These are phyloP conservation scores for Rhabdornis inornatus DNA, from an alignment of 2,113 vertebrate genomes.

Conservation along the genomic window DNA sequence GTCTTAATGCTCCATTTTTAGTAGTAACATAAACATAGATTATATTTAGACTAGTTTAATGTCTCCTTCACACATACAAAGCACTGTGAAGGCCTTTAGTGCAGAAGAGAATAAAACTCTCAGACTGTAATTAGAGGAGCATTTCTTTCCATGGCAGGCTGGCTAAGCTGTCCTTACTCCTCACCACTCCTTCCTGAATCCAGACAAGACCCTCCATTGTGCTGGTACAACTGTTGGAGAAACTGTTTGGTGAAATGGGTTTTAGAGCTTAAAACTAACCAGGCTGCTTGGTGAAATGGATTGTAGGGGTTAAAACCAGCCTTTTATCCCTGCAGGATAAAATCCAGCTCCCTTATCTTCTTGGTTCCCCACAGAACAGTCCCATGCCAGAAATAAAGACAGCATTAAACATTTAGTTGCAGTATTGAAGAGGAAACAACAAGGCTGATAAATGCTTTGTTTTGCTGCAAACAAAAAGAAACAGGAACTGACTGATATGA, in stretches of 20 bases:
- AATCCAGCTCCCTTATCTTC: not conserved
- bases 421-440: not conserved
- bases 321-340: not conserved
- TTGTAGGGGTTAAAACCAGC: not conserved
- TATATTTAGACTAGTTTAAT: not conserved
- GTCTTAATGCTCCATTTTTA: not conserved
- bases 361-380: not conserved
- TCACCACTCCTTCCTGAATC: not conserved
- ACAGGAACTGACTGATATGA: not conserved
- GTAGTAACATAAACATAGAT: not conserved
- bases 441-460: not conserved
- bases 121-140: not conserved
- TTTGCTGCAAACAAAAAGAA: not conserved
- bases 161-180: not conserved
- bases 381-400: not conserved
- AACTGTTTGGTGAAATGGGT: not conserved
- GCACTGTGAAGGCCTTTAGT: not conserved
- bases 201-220: not conserved
- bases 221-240: not conserved
- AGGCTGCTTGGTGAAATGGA: not conserved
- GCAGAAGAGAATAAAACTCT: not conserved
- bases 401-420: not conserved
- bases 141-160: not conserved
- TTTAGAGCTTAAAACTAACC: not conserved
- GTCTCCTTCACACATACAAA: not conserved